phyloP scores from a whole-genome alignment of 1,140 invertebrate genomes.

The Ceratitis capitata region DNA sequence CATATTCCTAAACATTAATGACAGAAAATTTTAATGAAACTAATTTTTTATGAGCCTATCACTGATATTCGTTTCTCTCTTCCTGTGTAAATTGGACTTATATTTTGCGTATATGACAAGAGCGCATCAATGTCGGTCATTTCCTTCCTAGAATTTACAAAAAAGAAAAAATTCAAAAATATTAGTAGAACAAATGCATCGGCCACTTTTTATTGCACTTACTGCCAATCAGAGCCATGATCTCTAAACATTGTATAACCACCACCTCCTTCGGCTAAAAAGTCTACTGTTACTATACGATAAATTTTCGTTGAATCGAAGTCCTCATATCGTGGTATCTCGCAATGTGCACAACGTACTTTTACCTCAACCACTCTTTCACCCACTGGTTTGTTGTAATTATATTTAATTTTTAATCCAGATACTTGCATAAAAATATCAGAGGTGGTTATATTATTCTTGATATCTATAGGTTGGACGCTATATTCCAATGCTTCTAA shows the following conservation, averaged over 20 bases:
- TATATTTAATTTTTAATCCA: slow-evolving; percentile 67
- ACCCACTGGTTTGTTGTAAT: slow-evolving; percentile 68
- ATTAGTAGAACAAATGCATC: background rate
- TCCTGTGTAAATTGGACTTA: slow-evolving; percentile 45
- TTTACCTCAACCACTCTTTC: slow-evolving; percentile 69
- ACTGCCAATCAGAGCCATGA: slow-evolving; percentile 52
- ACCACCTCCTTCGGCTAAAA: slow-evolving; percentile 75
- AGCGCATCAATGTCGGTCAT: slow-evolving; percentile 57
- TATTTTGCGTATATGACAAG: slow-evolving; percentile 49
- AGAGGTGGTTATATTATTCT: slow-evolving; percentile 65
- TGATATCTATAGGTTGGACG: slow-evolving; percentile 60
- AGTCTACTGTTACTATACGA: slow-evolving; percentile 71
- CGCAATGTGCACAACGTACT: slow-evolving; percentile 74
- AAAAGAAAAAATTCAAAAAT: background rate
- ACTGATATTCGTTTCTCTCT: background rate
- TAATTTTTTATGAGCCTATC: background rate
- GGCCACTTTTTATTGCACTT: slow-evolving; percentile 43
- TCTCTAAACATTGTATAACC: slow-evolving; percentile 67
- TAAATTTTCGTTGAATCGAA: slow-evolving; percentile 69
- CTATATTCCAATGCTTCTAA: slow-evolving; percentile 73
- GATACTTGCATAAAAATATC: slow-evolving; percentile 72
- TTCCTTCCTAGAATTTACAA: slow-evolving; percentile 46
- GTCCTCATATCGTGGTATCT: slow-evolving; percentile 71
- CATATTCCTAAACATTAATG: too few relatives aligned
- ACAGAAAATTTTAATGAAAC: too few relatives aligned